Conservation (phyloP, 2,888 invertebrate genomes). For the Stenchaetothrips biformis region DNA sequence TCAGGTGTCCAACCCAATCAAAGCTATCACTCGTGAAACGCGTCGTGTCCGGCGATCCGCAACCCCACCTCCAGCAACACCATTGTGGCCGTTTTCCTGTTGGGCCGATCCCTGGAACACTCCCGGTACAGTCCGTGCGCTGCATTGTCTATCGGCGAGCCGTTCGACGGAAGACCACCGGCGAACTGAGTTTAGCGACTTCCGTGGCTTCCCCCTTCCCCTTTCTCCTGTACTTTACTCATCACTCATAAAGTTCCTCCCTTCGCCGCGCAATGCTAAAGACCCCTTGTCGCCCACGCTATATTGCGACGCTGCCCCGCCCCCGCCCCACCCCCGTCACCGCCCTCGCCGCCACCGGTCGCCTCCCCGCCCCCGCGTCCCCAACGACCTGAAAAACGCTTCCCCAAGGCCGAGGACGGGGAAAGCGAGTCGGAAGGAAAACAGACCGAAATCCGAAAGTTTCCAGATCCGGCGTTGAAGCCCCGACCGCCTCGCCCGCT, state of each 20-base stretch:
- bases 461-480: too few species aligned
- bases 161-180: background rate
- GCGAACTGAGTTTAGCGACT: background rate
- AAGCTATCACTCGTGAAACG: background rate
- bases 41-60: too few species aligned
- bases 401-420: too few species aligned
- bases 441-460: too few species aligned
- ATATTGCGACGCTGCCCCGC: background rate
- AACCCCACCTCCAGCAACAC: background rate
- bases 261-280: background rate
- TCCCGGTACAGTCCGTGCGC: background rate
- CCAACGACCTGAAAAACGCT: too few species aligned
- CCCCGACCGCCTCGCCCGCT: too few species aligned
- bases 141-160: background rate
- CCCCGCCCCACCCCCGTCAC: background rate
- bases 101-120: background rate
- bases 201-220: background rate
- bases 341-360: background rate
- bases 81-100: background rate
- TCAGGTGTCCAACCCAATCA: background rate
- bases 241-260: background rate
- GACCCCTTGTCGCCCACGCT: background rate
- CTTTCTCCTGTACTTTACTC: background rate
- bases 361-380: background rate
- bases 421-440: too few species aligned